Evolutionary conservation across 2,797 vertebrate species (phyloP).

Genomic region (Pseudomugil tenellus): DNA sequence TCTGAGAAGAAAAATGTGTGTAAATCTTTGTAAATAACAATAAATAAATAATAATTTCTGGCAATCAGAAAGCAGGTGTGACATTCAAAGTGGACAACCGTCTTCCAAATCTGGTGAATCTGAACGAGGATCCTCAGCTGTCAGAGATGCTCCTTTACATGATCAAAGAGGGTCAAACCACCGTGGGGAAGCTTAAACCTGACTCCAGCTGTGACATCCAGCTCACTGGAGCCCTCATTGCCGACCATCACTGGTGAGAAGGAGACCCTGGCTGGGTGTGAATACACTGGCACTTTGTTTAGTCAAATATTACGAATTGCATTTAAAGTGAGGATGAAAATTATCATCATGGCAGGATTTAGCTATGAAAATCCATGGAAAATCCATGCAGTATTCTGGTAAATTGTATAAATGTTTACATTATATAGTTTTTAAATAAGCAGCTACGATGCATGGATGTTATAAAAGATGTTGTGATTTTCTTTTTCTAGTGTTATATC

Average conservation of each 20-base stretch:
- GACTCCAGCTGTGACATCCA: conserved; percentile 90
- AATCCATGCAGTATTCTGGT: neutral
- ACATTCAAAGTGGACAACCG: conserved; percentile 94
- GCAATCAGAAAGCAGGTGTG: conserved; percentile 90
- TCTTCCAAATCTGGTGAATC: conserved; percentile 94
- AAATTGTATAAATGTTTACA: neutral
- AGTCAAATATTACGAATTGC: neutral
- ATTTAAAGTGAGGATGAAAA: neutral
- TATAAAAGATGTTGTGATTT: neutral
- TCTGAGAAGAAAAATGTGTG: neutral
- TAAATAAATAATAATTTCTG: too few species aligned
- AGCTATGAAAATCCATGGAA: neutral
- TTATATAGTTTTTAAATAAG: neutral
- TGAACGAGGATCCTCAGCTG: conserved; percentile 97
- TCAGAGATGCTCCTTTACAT: conserved; percentile 97
- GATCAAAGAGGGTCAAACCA: conserved; percentile 93
- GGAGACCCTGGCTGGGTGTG: neutral
- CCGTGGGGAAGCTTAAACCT: conserved; percentile 87
- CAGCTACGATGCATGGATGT: too few species aligned
- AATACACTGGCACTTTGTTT: neutral
- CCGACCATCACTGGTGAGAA: conserved; percentile 92
- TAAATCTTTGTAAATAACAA: neutral
- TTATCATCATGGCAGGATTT: neutral
- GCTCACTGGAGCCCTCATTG: conserved; percentile 92
- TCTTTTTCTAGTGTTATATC: conserved; percentile 84